Conservation (phyloP, 2,113 vertebrate genomes). For the Megaleporinus macrocephalus region DNA sequence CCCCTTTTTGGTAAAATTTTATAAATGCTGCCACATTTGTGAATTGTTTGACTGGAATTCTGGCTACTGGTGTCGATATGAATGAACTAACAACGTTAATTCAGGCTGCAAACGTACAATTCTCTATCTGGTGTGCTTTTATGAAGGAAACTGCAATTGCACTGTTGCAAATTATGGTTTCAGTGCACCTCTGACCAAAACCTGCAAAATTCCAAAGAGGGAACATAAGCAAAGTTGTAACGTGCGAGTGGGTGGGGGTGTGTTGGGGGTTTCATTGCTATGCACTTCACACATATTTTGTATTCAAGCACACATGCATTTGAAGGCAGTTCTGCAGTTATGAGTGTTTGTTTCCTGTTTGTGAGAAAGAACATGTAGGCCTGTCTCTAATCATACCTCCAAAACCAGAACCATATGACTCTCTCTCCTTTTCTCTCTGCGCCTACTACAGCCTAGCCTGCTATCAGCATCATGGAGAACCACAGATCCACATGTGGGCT, state of each 20-base stretch:
- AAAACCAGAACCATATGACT: constrained; percentile 42
- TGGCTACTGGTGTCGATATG: too few relatives aligned
- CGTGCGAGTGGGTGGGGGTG: not conserved
- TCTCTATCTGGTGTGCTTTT: too few relatives aligned
- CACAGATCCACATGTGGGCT: constrained; percentile 77
- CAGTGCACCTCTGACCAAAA: too few relatives aligned
- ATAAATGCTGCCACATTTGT: too few relatives aligned
- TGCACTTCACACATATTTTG: not conserved
- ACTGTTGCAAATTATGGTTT: too few relatives aligned
- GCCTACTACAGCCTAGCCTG: constrained; percentile 56
- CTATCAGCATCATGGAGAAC: constrained; percentile 83
- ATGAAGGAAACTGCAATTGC: too few relatives aligned
- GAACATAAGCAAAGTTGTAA: not conserved
- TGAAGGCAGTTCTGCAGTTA: constrained; percentile 18
- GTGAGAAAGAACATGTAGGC: constrained; percentile 27
- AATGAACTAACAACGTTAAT: too few relatives aligned
- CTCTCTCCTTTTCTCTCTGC: constrained; percentile 52
- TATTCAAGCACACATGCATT: not conserved
- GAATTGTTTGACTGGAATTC: too few relatives aligned
- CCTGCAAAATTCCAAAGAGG: not conserved
- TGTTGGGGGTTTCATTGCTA: not conserved
- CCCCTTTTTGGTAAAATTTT: too few relatives aligned
- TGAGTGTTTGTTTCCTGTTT: constrained; percentile 50
- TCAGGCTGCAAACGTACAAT: too few relatives aligned
- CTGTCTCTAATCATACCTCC: constrained; percentile 38